phyloP scores from a whole-genome alignment of 2,113 vertebrate species.

The Microtus montanus region DNA sequence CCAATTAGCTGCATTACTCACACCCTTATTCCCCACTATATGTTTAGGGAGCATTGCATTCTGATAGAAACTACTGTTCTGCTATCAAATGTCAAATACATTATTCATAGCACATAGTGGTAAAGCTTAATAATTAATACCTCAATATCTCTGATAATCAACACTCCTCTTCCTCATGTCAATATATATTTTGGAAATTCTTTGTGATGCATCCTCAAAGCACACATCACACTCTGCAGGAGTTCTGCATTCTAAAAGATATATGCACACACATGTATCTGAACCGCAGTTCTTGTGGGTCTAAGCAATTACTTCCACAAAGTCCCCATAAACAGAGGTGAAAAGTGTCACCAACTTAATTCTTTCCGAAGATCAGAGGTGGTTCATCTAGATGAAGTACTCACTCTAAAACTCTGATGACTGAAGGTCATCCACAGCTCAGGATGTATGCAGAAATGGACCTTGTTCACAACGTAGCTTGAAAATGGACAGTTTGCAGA shows the following conservation, averaged over 20 bases:
- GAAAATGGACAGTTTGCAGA: conserved; percentile 18
- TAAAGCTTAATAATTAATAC: conserved; percentile 71
- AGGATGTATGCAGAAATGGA: not conserved
- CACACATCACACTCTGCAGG: conserved; percentile 29
- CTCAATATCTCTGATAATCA: conserved; percentile 63
- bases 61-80: conserved; percentile 46
- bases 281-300: conserved; percentile 34
- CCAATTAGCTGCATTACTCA: conserved; percentile 17
- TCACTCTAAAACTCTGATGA: conserved; percentile 44
- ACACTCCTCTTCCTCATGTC: conserved; percentile 42
- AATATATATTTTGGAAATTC: conserved; percentile 72
- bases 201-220: conserved; percentile 71
- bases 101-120: conserved; percentile 67
- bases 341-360: not conserved
- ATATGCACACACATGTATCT: conserved; percentile 28
- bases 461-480: not conserved
- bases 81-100: conserved; percentile 40
- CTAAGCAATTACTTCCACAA: conserved; percentile 50
- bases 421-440: not conserved
- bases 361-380: conserved; percentile 9
- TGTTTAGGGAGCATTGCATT: conserved; percentile 22
- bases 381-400: not conserved
- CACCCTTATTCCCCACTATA: not conserved
- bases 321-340: conserved; percentile 15
- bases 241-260: conserved; percentile 55